These are phyloP conservation scores for Ctena decussata DNA, from an alignment of 2,888 invertebrate species.

Conservation along the genomic window DNA sequence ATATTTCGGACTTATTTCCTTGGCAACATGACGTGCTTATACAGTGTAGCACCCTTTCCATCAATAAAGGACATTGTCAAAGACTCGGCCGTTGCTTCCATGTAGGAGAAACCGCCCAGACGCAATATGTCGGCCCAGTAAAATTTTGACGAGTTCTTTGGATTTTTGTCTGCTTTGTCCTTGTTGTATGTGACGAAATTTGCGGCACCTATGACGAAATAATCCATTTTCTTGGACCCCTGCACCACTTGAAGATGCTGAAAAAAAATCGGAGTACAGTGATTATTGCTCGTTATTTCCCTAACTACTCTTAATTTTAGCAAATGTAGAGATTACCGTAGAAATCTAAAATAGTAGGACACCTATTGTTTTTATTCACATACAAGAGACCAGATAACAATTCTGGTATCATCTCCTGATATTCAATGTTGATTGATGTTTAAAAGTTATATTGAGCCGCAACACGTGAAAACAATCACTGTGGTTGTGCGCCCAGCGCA, in stretches of 20 bases:
- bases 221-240: slow-evolving; percentile 81
- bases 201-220: slow-evolving; percentile 87
- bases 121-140: slow-evolving; percentile 84
- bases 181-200: slow-evolving; percentile 85
- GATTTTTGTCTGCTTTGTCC: slow-evolving; percentile 81
- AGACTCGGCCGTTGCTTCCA: slow-evolving; percentile 75
- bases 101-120: slow-evolving; percentile 85
- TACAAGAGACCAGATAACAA: too few relatives aligned
- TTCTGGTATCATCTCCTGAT: too few relatives aligned
- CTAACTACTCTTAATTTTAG: too few relatives aligned
- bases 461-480: too few relatives aligned
- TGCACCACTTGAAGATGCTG: slow-evolving; percentile 42
- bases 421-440: too few relatives aligned
- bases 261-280: slow-evolving; percentile 32
- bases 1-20: slow-evolving; percentile 64
- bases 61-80: slow-evolving; percentile 82
- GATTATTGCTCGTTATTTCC: too few relatives aligned
- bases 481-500: too few relatives aligned
- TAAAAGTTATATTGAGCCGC: too few relatives aligned
- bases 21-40: slow-evolving; percentile 75
- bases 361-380: too few relatives aligned
- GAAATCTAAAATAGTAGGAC: too few relatives aligned
- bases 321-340: too few relatives aligned
- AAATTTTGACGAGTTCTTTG: slow-evolving; percentile 78
- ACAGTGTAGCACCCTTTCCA: slow-evolving; percentile 74